Evolutionary conservation across 2,797 vertebrate species (phyloP), one percentile per base, ranked within the genome.

Genomic region (Mormyrops boulengeri): DNA sequence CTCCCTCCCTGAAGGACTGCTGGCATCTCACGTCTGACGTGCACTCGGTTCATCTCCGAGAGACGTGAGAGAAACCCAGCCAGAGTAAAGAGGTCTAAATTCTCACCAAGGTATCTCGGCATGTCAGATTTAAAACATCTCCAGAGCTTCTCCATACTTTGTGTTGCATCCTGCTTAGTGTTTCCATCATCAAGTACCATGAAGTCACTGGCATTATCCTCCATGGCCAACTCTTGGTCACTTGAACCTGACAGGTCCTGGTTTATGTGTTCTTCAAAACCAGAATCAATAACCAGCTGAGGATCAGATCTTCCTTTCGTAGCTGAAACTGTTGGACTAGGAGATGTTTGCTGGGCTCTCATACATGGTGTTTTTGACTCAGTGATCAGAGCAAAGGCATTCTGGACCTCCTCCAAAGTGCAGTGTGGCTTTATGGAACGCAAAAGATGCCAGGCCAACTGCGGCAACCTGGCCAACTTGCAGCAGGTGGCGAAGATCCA

Each of bases 361-460:
- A 49, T 38, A 17, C 26, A 2, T 30, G 87, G 26, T 19, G n/a
- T 73, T 17, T 2, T 47, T 41, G 44, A 50, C 22, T 90, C 89
- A 49, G 22, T 3, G 85, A 91, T 91, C 0, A 34, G 53, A 38
- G 1, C 1, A 69, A 93, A 94, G 0, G 95, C 95, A 0, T 19
- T 38, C 91, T 90, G 93, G 89, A 96, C 12, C 66, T 96, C 92
- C 88, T 7, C 77, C 0, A 93, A 85, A 7, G 92, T 93, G 93
- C 96, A 93, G 4, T 91, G 90, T 4, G 94, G 90, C 90, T 96
- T 97, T 62, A 97, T 91, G 44, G 92, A 89, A 0, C 92, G 94
- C 9, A 97, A 93, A 84, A 97, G 90, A 89, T 94, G 89, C 94
- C 96, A 95, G 41, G 96, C 88, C 89, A 95, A 94, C n/a, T 88